Conservation (phyloP, 2,888 invertebrate species). For the Yponomeuta evonymella region DNA sequence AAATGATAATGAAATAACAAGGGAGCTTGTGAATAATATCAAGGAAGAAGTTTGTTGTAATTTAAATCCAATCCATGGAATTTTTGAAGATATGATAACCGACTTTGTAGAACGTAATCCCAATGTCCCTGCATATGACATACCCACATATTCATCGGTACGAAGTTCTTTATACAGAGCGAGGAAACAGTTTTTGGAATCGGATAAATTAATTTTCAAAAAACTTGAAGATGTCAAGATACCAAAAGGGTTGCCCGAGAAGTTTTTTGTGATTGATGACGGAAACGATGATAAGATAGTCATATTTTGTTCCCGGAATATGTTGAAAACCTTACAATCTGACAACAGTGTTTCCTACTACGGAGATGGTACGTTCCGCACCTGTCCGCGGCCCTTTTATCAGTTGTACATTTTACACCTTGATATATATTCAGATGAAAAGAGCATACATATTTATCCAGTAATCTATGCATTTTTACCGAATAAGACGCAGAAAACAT, state of each 20-base stretch:
- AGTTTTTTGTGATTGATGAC: conserved; percentile 20
- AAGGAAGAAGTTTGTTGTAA: conserved; percentile 17
- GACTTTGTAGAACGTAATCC: conserved; percentile 14
- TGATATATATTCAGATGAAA: conserved; percentile 20
- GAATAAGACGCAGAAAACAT: conserved; percentile 18
- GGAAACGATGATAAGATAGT: conserved; percentile 20
- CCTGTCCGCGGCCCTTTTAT: conserved; percentile 18
- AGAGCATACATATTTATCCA: conserved; percentile 19
- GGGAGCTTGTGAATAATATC: conserved; percentile 17
- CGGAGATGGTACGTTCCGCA: neutral
- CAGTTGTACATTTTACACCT: conserved; percentile 20
- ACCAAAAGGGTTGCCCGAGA: conserved; percentile 19
- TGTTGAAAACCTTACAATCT: neutral
- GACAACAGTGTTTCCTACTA: neutral
- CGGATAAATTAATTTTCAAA: conserved; percentile 12
- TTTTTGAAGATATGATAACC: conserved; percentile 16
- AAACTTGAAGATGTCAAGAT: conserved; percentile 16
- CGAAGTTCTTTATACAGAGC: conserved; percentile 19
- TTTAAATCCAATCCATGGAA: conserved; percentile 14
- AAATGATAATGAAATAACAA: conserved; percentile 17
- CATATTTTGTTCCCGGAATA: conserved; percentile 17
- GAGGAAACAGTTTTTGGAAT: conserved; percentile 20
- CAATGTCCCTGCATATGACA: conserved; percentile 14
- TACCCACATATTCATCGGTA: conserved; percentile 16
- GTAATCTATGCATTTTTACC: conserved; percentile 20